Conservation (phyloP, 2,113 vertebrate species). For the Tupaia tana region DNA sequence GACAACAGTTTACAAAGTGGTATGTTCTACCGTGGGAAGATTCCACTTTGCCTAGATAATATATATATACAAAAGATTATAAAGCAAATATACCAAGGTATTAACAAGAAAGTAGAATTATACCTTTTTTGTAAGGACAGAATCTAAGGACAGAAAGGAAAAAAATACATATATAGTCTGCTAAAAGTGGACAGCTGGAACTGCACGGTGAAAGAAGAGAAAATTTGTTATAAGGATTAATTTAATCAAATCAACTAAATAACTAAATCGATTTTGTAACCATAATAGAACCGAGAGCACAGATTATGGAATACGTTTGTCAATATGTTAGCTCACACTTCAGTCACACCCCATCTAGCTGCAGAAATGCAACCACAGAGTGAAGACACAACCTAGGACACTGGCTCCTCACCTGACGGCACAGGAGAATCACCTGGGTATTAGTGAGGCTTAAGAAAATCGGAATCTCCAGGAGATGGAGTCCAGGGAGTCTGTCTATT, state of each 20-base stretch:
- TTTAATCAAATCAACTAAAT: background rate
- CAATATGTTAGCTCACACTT: background rate
- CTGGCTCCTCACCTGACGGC: background rate
- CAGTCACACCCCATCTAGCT: background rate
- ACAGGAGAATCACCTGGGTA: background rate
- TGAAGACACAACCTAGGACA: background rate
- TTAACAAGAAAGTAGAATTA: constrained; percentile 17
- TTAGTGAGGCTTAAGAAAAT: background rate
- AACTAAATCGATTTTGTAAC: constrained; percentile 30
- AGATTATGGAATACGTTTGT: background rate
- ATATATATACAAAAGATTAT: background rate
- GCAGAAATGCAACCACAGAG: background rate
- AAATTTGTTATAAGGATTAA: background rate
- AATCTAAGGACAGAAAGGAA: background rate
- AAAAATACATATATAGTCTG: background rate
- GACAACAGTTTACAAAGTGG: constrained; percentile 24
- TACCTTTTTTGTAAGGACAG: background rate
- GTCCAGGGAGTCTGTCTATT: background rate
- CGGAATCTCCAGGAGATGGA: background rate
- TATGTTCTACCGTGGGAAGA: background rate
- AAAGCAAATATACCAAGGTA: background rate
- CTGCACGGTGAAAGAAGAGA: background rate
- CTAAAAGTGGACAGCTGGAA: background rate
- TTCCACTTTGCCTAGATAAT: background rate
- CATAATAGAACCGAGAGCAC: background rate